Conservation (phyloP, 2,888 invertebrate species). For the Machimus atricapillus region DNA sequence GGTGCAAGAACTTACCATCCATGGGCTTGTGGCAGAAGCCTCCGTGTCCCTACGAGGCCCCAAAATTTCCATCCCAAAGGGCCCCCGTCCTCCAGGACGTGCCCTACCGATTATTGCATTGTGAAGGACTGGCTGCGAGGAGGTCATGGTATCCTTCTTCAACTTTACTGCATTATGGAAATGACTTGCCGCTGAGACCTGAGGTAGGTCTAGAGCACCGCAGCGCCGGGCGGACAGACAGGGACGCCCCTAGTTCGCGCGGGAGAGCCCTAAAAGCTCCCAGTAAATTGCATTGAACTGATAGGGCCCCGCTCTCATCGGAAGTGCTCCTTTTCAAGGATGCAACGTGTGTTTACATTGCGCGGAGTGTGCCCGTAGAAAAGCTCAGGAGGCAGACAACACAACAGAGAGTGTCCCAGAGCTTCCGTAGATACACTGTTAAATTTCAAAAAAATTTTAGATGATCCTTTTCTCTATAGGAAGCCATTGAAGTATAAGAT, state of each 20-base stretch:
- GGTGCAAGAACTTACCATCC: conserved; percentile 9
- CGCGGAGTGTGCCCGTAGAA: neutral
- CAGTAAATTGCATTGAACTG: conserved; percentile 15
- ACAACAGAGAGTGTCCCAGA: neutral
- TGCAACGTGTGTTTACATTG: conserved; percentile 20
- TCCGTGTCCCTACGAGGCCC: neutral
- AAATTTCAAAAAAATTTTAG: neutral
- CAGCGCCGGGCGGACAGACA: neutral
- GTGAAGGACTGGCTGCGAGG: conserved; percentile 23
- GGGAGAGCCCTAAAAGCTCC: conserved; percentile 16
- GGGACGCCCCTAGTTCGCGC: neutral
- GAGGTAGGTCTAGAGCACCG: conserved; percentile 27
- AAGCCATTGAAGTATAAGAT: neutral
- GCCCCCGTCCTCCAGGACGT: neutral
- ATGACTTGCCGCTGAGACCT: conserved; percentile 24
- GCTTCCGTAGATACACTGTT: neutral
- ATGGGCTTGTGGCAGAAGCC: conserved; percentile 11
- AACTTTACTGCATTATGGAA: conserved; percentile 36
- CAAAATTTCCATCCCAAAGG: neutral
- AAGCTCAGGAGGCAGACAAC: neutral
- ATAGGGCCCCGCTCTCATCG: neutral
- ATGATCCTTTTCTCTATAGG: neutral
- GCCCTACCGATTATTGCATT: conserved; percentile 33
- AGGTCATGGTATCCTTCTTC: conserved; percentile 39
- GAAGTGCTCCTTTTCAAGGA: neutral